Base-by-base conservation (phyloP, 2,797 vertebrate species). In the Parotocinclus haroldoi region DNA sequence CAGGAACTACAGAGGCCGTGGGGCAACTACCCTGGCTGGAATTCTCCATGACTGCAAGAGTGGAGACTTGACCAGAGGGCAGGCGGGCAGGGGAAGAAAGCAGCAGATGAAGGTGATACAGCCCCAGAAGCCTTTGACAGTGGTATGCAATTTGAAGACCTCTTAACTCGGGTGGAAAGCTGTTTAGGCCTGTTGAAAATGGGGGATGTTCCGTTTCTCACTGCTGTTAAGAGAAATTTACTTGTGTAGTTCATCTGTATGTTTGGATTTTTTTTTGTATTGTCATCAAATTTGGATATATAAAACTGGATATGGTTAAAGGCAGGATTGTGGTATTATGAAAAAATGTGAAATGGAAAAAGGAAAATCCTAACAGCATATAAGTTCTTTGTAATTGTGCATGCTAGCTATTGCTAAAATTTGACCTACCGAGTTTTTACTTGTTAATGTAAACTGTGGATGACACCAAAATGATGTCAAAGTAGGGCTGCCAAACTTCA, bases 31-130 rank as follows among this genome's bases (percentile, higher is more conserved):
- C 67, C 74, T 63, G 49, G 65, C 81, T 78, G 79, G 74, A 66
- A 76, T 71, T 80, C 70, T 76, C 73, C 72, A 53, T 46, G 68
- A 72, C 72, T 74, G 75, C 72, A 74, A 76, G 76, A 73, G 72
- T 54, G 60, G 79, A 78, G 78, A 78, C 63, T 62, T 69, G 63
- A 69, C 63, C 73, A 71, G 61, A 66, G 59, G 68, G 42, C 56
- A 38, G 78, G 73, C 67, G 58, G 2, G 3, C 36, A 0, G 62
- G 38, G 46, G 65, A 73, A 45, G 61, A 50, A 59, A 38, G 71
- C 68, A 78, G 64, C 71, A 61, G 52, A 78, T 76, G 74, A 69
- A 80, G 61, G 18, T 73, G 72, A 73, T 68, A 66, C 80, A 80
- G 69, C 71, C 76, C 75, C 68, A 66, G 75, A 77, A 80, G 76